Conservation (phyloP, 2,113 vertebrate species). For the Crotalus tigris region DNA sequence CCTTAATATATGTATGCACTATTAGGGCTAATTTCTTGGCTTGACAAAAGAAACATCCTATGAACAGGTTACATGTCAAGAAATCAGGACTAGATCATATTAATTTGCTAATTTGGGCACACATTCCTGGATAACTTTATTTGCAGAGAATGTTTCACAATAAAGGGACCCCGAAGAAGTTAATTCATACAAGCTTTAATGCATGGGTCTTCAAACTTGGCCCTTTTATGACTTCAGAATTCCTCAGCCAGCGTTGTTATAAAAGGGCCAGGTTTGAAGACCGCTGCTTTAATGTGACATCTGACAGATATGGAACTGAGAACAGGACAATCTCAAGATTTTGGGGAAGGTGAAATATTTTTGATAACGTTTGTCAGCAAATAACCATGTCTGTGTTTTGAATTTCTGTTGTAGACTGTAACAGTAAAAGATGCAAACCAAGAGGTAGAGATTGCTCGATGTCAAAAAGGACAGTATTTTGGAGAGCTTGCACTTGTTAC, state of each 20-base stretch:
- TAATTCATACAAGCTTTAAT: neutral
- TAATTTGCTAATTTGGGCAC: neutral
- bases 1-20: neutral
- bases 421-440: conserved; percentile 83
- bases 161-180: neutral
- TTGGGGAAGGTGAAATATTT: neutral
- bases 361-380: neutral
- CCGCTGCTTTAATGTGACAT: neutral
- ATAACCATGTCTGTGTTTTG: conserved; percentile 16
- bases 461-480: conserved; percentile 94
- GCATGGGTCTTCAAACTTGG: too few relatives aligned
- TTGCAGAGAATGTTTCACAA: neutral
- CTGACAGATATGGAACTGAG: neutral
- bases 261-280: too few relatives aligned
- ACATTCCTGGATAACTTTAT: neutral
- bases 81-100: neutral
- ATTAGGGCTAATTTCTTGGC: neutral
- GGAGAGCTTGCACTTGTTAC: conserved; percentile 97
- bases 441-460: conserved; percentile 94
- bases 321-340: neutral
- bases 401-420: conserved; percentile 78
- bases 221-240: too few relatives aligned
- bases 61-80: neutral
- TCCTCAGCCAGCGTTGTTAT: too few relatives aligned
- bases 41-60: neutral